Evolutionary conservation across 2,888 invertebrate genomes (phyloP).

Genomic region (Ceriagrion tenellum): DNA sequence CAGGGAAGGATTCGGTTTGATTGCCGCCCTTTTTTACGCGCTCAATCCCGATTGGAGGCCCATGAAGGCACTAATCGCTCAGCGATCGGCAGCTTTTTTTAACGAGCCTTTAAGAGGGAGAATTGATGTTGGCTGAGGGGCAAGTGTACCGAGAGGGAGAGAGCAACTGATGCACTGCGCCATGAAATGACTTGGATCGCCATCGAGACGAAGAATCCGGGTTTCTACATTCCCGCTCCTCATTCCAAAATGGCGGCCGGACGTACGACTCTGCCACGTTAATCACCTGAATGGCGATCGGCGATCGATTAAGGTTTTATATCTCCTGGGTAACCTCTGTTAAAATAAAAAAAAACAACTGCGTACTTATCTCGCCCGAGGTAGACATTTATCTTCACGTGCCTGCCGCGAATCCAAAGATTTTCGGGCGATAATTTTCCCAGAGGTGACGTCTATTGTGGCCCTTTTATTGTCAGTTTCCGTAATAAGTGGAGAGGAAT

Average conservation of each 20-base stretch:
- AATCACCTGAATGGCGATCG: not conserved
- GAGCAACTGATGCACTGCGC: not conserved
- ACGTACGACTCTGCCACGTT: not conserved
- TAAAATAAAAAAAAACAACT: not conserved
- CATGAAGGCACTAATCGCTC: not conserved
- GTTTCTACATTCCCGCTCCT: not conserved
- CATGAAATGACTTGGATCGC: not conserved
- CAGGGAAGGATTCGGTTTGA: not conserved
- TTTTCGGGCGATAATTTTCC: no score
- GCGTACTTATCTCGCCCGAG: not conserved
- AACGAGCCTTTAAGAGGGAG: not conserved
- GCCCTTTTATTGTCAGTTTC: no score
- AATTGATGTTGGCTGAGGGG: not conserved
- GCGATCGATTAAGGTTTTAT: not conserved
- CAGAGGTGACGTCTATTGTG: no score
- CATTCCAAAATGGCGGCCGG: not conserved
- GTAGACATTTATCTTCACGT: not conserved
- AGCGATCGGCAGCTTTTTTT: not conserved
- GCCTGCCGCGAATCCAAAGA: no score
- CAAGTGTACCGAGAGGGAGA: not conserved
- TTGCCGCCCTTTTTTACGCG: not conserved
- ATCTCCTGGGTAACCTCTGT: not conserved
- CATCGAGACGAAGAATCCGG: no score
- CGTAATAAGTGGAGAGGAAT: no score
- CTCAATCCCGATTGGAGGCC: not conserved